Percentiles rank a stretch among this genome's conserved stretches.
Evolutionary conservation across 2,797 vertebrate genomes (phyloP).

Genomic region (Coranthus polyacanthus): DNA sequence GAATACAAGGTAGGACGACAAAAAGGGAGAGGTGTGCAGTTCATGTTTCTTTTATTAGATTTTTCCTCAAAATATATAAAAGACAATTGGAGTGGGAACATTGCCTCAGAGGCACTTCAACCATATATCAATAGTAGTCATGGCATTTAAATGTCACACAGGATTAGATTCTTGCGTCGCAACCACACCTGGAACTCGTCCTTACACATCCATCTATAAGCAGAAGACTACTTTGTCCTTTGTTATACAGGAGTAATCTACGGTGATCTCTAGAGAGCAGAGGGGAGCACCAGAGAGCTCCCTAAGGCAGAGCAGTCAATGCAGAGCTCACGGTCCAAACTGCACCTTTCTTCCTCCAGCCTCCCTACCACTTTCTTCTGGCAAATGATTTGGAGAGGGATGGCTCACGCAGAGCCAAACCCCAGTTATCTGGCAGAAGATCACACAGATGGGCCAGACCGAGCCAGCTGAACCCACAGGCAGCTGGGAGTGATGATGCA

Average conservation of each 20-base stretch:
- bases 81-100: slow-evolving; percentile 53
- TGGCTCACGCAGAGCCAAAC: slow-evolving; percentile 73
- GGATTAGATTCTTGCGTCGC: slow-evolving; percentile 72
- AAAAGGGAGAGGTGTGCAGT: slow-evolving; percentile 35
- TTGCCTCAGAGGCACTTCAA: slow-evolving; percentile 47
- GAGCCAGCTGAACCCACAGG: slow-evolving; percentile 83
- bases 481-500: slow-evolving; percentile 85
- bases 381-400: slow-evolving; percentile 80
- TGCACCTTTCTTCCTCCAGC: slow-evolving; percentile 58
- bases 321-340: slow-evolving; percentile 54
- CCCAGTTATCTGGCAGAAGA: slow-evolving; percentile 85
- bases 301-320: slow-evolving; percentile 53
- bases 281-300: slow-evolving; percentile 45
- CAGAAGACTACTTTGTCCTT: slow-evolving; percentile 40
- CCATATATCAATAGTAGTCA: slow-evolving; percentile 74
- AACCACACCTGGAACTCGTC: slow-evolving; percentile 67
- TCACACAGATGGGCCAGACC: slow-evolving; percentile 86
- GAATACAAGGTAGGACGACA: slow-evolving; percentile 9
- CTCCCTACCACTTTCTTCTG: slow-evolving; percentile 69
- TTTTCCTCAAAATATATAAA: slow-evolving; percentile 54
- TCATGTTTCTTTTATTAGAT: slow-evolving; percentile 59
- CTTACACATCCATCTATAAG: slow-evolving; percentile 51
- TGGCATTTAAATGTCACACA: slow-evolving; percentile 85
- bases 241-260: slow-evolving; percentile 42
- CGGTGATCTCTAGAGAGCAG: slow-evolving; percentile 45